These are phyloP conservation scores for Channallabes apus DNA, from an alignment of 2,797 vertebrate species.

Conservation along the genomic window DNA sequence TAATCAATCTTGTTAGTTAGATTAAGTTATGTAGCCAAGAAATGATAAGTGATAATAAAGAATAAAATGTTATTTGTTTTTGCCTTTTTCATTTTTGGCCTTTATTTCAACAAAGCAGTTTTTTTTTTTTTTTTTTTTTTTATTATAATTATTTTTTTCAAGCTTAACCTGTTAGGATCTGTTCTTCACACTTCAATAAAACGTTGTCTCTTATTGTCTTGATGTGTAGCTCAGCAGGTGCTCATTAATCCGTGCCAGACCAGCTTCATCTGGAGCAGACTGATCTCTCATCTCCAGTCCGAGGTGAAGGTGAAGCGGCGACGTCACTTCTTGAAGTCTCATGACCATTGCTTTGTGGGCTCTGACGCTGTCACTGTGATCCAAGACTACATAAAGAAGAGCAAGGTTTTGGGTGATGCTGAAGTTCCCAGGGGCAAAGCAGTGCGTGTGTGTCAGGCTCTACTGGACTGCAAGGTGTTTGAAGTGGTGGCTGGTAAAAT, in stretches of 20 bases:
- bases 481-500: constrained; percentile 79
- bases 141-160: neutral
- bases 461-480: constrained; percentile 89
- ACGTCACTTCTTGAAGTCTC: constrained; percentile 80
- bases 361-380: constrained; percentile 88
- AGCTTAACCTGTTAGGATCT: neutral
- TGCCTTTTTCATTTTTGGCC: neutral
- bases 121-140: neutral
- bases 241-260: constrained; percentile 75
- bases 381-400: constrained; percentile 75
- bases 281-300: constrained; percentile 81
- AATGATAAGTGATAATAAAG: neutral
- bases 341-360: constrained; percentile 87
- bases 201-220: neutral
- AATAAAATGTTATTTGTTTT: neutral
- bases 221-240: constrained; percentile 72
- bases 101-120: neutral
- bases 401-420: constrained; percentile 77
- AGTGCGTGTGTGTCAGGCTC: constrained; percentile 83
- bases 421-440: constrained; percentile 80
- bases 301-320: constrained; percentile 86
- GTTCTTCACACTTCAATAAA: neutral
- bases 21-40: neutral
- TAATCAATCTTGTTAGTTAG: neutral
- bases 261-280: constrained; percentile 79